Conservation (phyloP, 2,113 vertebrate species). For the Lamprotornis superbus region DNA sequence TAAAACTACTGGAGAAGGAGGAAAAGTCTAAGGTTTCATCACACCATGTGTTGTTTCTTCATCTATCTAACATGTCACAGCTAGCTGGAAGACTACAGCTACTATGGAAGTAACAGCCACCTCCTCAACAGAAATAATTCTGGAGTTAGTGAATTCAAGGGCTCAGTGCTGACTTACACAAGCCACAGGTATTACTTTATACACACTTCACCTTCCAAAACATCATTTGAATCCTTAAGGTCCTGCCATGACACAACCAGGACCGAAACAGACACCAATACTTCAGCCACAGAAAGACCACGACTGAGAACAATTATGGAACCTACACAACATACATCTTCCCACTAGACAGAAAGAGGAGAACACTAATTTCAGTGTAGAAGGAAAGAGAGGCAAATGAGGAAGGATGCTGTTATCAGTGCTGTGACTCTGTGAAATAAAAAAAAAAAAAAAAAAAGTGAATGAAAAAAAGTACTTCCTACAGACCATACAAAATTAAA, state of each 20-base stretch:
- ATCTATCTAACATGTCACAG: background rate
- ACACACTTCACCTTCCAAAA: background rate
- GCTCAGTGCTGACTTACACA: background rate
- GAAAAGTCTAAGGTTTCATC: slow-evolving; percentile 15
- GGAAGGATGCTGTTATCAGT: background rate
- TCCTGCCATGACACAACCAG: background rate
- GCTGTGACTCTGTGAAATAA: background rate
- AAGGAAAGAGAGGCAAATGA: background rate
- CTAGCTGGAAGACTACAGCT: background rate
- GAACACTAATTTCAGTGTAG: background rate
- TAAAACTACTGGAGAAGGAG: slow-evolving; percentile 26
- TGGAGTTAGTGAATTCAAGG: background rate
- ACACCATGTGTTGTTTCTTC: background rate
- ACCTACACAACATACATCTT: background rate
- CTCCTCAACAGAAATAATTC: background rate
- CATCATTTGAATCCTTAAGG: background rate
- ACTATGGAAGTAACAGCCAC: background rate
- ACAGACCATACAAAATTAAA: background rate
- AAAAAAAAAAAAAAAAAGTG: background rate
- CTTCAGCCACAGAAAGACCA: background rate
- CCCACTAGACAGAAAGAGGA: background rate
- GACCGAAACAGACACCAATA: background rate
- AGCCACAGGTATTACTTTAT: background rate
- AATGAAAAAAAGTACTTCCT: background rate
- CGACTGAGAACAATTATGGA: background rate